Conservation (phyloP, 2,888 invertebrate genomes). For the Polylopha cassiicola region DNA sequence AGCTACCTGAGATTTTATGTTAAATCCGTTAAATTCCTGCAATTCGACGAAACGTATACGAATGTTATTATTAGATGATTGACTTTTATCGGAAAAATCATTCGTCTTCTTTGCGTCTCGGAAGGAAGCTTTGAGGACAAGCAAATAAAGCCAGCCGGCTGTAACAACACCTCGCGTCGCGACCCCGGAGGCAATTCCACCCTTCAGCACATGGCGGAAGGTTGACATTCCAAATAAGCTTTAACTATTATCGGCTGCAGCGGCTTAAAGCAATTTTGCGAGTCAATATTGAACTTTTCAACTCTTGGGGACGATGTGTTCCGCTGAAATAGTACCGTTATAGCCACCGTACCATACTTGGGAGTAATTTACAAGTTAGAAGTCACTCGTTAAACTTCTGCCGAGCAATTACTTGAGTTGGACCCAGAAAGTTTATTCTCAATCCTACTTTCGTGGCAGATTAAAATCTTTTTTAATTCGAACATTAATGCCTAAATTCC, state of each 20-base stretch:
- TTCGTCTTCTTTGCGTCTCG: slow-evolving; percentile 36
- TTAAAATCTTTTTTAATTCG: slow-evolving; percentile 13
- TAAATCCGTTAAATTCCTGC: too few species aligned
- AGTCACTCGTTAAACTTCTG: slow-evolving; percentile 9
- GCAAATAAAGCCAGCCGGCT: slow-evolving; percentile 65
- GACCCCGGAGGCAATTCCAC: slow-evolving; percentile 49
- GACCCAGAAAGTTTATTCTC: slow-evolving; percentile 15
- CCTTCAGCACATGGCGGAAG: slow-evolving; percentile 48
- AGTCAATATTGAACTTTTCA: slow-evolving; percentile 73
- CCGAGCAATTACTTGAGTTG: slow-evolving; percentile 17
- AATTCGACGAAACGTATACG: too few species aligned
- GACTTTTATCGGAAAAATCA: slow-evolving; percentile 50
- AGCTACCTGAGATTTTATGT: too few species aligned
- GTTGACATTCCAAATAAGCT: slow-evolving; percentile 59
- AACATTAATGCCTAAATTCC: too few species aligned
- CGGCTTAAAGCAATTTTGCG: slow-evolving; percentile 71
- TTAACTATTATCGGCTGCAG: slow-evolving; percentile 59
- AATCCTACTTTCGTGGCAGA: slow-evolving; percentile 13
- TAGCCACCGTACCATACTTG: slow-evolving; percentile 7
- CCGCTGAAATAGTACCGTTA: slow-evolving; percentile 43
- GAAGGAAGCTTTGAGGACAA: slow-evolving; percentile 69
- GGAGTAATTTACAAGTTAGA: slow-evolving; percentile 20
- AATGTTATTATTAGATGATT: slow-evolving; percentile 37
- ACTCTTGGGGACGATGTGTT: slow-evolving; percentile 61
- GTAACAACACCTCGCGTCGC: slow-evolving; percentile 60